Percentiles rank a stretch among this genome's conserved stretches.
phyloP scores from a whole-genome alignment of 2,888 invertebrate genomes.

The Sacculina carcini region DNA sequence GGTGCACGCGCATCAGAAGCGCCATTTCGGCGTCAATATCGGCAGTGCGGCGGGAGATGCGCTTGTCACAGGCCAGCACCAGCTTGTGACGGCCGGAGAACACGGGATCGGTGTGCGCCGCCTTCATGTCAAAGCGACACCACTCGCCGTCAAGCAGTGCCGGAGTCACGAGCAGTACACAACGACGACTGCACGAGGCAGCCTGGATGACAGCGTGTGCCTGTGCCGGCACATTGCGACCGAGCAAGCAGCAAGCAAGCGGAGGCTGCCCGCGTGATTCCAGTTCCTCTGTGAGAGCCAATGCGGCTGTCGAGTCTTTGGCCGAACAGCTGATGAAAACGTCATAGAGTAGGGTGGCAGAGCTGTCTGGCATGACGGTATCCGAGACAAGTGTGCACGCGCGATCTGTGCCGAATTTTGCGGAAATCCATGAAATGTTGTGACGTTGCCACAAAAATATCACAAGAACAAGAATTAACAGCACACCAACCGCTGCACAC shows the following conservation, averaged over 20 bases:
- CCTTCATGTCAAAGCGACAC: constrained; percentile 66
- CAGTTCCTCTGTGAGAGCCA: constrained; percentile 60
- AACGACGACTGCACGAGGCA: constrained; percentile 47
- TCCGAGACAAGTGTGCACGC: too few species aligned
- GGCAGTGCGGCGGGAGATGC: constrained; percentile 37
- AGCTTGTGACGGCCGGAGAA: constrained; percentile 42
- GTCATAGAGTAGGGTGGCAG: constrained; percentile 44
- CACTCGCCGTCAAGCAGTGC: constrained; percentile 68
- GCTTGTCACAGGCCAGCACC: constrained; percentile 55
- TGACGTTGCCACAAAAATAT: constrained; percentile 10
- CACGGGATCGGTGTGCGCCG: constrained; percentile 57
- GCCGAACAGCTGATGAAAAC: constrained; percentile 85
- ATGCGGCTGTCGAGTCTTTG: constrained; percentile 67
- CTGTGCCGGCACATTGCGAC: constrained; percentile 41
- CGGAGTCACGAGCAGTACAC: constrained; percentile 61
- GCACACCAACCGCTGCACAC: too few species aligned
- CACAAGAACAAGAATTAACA: constrained; percentile 15
- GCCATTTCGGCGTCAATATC: constrained; percentile 62
- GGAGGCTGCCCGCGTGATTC: constrained; percentile 46
- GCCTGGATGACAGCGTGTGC: constrained; percentile 43
- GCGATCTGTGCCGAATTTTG: constrained; percentile 51
- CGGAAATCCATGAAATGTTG: constrained; percentile 35
- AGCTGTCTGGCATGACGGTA: constrained; percentile 12
- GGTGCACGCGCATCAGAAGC: constrained; percentile 58
- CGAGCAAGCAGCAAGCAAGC: constrained; percentile 59